These are phyloP conservation scores for Elgonia sp. DNA, from an alignment of 2,888 invertebrate species.

Conservation along the genomic window DNA sequence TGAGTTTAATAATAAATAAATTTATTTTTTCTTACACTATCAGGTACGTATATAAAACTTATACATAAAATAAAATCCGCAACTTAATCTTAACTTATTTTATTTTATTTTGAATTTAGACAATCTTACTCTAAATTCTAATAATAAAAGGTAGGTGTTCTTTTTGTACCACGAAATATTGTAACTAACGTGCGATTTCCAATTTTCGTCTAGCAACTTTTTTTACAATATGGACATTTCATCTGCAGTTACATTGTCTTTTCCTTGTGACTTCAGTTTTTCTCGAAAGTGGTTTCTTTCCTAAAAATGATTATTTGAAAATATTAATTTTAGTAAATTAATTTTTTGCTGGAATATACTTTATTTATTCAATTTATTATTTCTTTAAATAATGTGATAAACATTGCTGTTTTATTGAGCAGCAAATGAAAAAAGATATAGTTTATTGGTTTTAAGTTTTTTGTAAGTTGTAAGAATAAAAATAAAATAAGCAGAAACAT, in stretches of 20 bases:
- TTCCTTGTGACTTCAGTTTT: conserved; percentile 83
- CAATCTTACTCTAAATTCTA: conserved; percentile 89
- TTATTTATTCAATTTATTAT: too few species aligned
- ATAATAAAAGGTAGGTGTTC: conserved; percentile 90
- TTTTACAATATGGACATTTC: conserved; percentile 97
- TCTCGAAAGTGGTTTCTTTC: conserved; percentile 86
- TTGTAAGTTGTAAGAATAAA: background rate
- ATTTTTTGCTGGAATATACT: too few species aligned
- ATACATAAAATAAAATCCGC: conserved; percentile 1
- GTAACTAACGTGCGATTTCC: conserved; percentile 92
- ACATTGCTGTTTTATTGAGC: too few species aligned
- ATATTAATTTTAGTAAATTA: background rate
- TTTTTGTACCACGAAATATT: conserved; percentile 95
- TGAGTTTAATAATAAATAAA: background rate
- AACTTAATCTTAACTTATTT: conserved; percentile 1
- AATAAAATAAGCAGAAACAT: conserved; percentile 60
- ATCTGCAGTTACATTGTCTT: conserved; percentile 91
- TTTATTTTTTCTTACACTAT: conserved; percentile 41
- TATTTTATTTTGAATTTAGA: conserved; percentile 82
- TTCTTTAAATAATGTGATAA: too few species aligned
- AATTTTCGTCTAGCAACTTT: conserved; percentile 94
- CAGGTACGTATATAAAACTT: conserved; percentile 49
- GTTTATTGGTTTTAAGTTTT: background rate
- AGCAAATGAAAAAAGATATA: too few species aligned
- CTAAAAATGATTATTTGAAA: too few species aligned